Base-by-base conservation (phyloP, 37 sponge, comb jelly and placozoan genomes). In the Geodia barretti region DNA sequence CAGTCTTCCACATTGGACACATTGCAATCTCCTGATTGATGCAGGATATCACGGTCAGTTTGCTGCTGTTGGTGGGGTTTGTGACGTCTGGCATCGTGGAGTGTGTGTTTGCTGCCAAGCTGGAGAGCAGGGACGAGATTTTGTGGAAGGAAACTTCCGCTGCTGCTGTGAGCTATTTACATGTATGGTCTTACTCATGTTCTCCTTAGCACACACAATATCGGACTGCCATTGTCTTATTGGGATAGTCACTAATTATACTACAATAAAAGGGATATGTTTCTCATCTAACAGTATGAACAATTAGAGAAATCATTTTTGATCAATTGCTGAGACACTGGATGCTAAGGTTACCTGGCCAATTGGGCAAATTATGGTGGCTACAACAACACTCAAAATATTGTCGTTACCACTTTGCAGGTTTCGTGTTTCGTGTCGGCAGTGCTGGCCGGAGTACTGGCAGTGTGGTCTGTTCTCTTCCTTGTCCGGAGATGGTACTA, bases 401-500 rank as follows among this genome's bases (percentile, higher is more conserved):
- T n/a, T n/a, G n/a, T n/a, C n/a, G n/a, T n/a, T n/a, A n/a, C n/a
- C n/a, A n/a, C n/a, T 33, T 29, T 68, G 58, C 73, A 81, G 81
- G 64, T 28, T 59, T 4, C 39, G 5, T 59, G 81, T 72, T 62
- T 81, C 39, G 30, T 78, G 0, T 30, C 54, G 1, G 73, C 36
- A 1, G 60, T 70, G 64, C 14, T 63, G 40, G 4, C 79, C 3
- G 62, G 20, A 0, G 41, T 66, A 0, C 43, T 67, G 1, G 80
- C 37, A 7, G 58, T 42, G 4, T 79, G 66, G 71, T 70, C 71
- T 34, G 34, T 86, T 8, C 58, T 80, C 37, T 80, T 72, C 41
- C 26, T 80, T n/a, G 1, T 73, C 21, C 38, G 38, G 41, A 75
- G 79, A 21, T 86, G 87, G 87, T 79, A 79, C 59, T 64, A 79